Evolutionary conservation across 2,113 vertebrate species (phyloP).

Genomic region (Petaurus breviceps): DNA sequence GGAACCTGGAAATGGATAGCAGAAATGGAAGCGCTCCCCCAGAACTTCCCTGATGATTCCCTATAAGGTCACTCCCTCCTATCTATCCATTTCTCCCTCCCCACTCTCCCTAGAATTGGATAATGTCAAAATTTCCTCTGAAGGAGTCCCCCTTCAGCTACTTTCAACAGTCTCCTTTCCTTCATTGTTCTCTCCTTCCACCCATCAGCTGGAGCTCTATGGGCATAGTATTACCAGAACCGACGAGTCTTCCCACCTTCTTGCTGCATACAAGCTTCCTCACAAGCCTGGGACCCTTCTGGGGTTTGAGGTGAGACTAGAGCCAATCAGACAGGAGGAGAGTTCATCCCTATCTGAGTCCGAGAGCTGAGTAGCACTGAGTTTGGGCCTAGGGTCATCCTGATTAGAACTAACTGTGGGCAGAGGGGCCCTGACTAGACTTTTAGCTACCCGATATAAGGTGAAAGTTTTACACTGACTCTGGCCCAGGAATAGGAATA

Average conservation of each 20-base stretch:
- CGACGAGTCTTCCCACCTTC: neutral
- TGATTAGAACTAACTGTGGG: neutral
- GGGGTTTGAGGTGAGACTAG: neutral
- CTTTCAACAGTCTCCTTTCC: neutral
- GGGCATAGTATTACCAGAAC: neutral
- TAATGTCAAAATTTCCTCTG: slow-evolving; percentile 41
- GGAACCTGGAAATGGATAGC: neutral
- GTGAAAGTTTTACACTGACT: neutral
- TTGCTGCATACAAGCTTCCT: neutral
- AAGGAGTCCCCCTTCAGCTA: neutral
- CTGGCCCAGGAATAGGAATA: neutral
- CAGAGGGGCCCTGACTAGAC: neutral
- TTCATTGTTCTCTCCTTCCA: neutral
- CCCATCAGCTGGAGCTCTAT: neutral
- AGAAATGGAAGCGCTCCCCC: neutral
- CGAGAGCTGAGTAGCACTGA: neutral
- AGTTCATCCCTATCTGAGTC: neutral
- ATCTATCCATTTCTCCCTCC: slow-evolving; percentile 12
- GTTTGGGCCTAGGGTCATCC: neutral
- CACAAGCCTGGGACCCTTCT: neutral
- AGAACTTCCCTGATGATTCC: neutral
- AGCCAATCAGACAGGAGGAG: neutral
- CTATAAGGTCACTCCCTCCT: neutral
- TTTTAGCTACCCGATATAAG: neutral
- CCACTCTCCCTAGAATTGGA: neutral